Conservation (phyloP, 2,113 vertebrate genomes). For the Polypterus bichir region DNA sequence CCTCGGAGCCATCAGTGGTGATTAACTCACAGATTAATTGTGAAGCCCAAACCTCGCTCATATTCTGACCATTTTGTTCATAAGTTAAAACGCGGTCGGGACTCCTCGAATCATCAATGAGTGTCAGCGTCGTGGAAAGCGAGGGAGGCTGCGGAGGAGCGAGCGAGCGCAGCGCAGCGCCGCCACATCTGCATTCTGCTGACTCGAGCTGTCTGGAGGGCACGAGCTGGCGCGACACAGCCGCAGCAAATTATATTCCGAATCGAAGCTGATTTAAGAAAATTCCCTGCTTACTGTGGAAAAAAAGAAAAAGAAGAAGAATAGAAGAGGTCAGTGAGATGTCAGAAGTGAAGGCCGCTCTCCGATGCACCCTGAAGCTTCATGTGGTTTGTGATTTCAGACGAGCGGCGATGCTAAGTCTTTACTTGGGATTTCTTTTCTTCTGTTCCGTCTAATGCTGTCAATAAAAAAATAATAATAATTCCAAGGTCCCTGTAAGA, state of each 20-base stretch:
- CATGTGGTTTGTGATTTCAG: no score
- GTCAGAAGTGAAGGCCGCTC: not conserved
- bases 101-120: no score
- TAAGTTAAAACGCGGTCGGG: no score
- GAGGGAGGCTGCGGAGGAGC: conserved; percentile 14
- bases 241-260: not conserved
- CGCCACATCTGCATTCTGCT: conserved; percentile 4
- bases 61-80: no score
- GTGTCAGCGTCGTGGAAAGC: not conserved
- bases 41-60: no score
- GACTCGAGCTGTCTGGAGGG: not conserved
- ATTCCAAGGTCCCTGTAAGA: not conserved
- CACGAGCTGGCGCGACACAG: not conserved
- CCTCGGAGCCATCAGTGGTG: no score
- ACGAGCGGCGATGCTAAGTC: not conserved
- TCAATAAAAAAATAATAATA: not conserved
- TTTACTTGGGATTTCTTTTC: not conserved
- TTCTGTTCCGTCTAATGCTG: not conserved
- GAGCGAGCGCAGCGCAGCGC: conserved; percentile 12
- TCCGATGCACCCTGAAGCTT: no score
- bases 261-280: not conserved
- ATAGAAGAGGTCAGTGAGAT: not conserved
- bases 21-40: no score
- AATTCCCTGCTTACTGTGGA: not conserved
- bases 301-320: not conserved